A percentile compares a stretch with the other conserved stretches of the same genome.
These are phyloP conservation scores for Peucedramus taeniatus DNA, from an alignment of 2,113 vertebrate genomes.

Conservation along the genomic window DNA sequence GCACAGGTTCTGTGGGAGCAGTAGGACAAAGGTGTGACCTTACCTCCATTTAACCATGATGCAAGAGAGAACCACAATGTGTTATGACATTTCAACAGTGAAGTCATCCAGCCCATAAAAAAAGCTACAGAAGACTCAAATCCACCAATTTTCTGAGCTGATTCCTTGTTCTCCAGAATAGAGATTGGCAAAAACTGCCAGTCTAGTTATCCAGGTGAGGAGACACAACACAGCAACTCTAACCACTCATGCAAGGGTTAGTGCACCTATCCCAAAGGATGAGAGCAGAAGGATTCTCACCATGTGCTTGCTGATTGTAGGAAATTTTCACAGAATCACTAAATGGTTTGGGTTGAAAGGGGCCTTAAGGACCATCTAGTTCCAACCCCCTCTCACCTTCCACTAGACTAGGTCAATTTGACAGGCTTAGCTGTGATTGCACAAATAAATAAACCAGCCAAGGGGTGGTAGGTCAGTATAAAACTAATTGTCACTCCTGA, in stretches of 20 bases:
- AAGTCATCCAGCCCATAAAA: not conserved
- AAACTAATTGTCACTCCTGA: not conserved
- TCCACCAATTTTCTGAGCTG: not conserved
- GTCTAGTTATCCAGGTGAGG: not conserved
- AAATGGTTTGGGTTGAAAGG: not conserved
- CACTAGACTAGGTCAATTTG: not conserved
- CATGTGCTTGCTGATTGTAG: not conserved
- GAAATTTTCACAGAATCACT: not conserved
- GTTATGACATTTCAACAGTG: not conserved
- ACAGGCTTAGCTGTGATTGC: not conserved
- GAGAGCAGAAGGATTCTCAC: not conserved
- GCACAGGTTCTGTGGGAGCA: not conserved
- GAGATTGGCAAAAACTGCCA: not conserved
- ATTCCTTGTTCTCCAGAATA: not conserved
- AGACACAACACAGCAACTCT: not conserved
- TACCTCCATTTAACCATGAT: rapidly evolving
- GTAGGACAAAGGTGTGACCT: not conserved
- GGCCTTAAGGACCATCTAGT: not conserved
- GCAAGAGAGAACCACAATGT: not conserved
- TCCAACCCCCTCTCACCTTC: not conserved
- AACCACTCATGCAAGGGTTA: not conserved
- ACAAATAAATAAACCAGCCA: not conserved
- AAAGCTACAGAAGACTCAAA: not conserved
- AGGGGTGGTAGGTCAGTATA: not conserved
- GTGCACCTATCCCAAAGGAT: not conserved